Percentiles rank a stretch among this genome's conserved stretches.
Evolutionary conservation across 2,888 invertebrate genomes (phyloP).

Genomic region (Nomada goodeniana): DNA sequence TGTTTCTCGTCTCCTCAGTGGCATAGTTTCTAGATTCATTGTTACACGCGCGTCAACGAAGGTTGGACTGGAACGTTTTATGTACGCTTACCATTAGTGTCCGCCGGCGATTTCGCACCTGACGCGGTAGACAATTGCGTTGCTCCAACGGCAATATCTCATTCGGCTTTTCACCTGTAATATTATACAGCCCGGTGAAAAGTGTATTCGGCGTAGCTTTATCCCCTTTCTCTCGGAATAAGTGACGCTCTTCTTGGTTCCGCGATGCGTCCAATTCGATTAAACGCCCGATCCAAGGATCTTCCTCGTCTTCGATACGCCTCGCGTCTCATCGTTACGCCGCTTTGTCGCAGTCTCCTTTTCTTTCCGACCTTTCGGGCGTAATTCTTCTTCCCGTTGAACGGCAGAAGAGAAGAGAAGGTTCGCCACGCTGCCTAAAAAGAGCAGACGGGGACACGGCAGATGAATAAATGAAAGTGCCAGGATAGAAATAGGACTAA

Average conservation of each 20-base stretch:
- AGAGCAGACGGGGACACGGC: too few species aligned
- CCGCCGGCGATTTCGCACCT: not conserved
- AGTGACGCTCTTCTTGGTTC: not conserved
- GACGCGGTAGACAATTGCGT: not conserved
- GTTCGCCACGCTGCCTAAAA: not conserved
- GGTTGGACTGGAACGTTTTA: not conserved
- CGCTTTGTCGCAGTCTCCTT: constrained; percentile 32
- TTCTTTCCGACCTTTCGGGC: constrained; percentile 16
- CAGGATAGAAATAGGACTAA: not conserved
- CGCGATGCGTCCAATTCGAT: not conserved
- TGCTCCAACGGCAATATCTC: too few species aligned
- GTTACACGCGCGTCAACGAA: not conserved
- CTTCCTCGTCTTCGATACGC: not conserved
- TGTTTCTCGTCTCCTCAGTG: not conserved
- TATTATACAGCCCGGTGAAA: too few species aligned
- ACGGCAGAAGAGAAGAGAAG: not conserved
- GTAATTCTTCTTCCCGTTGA: constrained; percentile 4
- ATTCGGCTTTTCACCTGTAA: too few species aligned
- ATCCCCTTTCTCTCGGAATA: not conserved
- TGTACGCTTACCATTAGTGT: constrained; percentile 3
- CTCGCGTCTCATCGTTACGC: constrained; percentile 33
- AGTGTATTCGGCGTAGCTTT: not conserved
- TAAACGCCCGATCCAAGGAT: not conserved
- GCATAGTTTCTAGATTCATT: not conserved
- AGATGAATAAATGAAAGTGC: too few species aligned